These are phyloP conservation scores for Clepsis dumicolana DNA, from an alignment of 2,888 invertebrate species.

Conservation along the genomic window DNA sequence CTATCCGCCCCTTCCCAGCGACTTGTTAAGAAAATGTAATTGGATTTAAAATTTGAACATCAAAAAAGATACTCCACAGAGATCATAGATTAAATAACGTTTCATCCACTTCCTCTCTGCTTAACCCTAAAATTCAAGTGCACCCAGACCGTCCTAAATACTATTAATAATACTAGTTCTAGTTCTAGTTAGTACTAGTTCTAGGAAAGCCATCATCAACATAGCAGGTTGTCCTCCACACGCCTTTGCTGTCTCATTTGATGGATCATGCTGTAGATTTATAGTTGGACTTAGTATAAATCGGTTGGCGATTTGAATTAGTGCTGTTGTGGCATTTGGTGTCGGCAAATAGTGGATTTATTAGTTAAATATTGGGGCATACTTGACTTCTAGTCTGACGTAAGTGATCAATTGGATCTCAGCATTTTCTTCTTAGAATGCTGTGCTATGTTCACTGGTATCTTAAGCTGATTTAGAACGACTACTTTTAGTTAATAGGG, in stretches of 20 bases:
- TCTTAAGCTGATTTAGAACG: too few species aligned
- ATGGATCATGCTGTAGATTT: slow-evolving; percentile 4
- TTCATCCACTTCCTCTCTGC: too few species aligned
- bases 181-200: too few species aligned
- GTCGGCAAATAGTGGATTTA: slow-evolving; percentile 1
- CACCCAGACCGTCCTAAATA: slow-evolving; percentile 2
- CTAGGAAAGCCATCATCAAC: slow-evolving; percentile 9
- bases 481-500: too few species aligned
- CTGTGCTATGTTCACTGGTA: too few species aligned
- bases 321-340: background rate
- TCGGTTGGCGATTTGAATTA: background rate
- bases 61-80: too few species aligned
- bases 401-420: too few species aligned
- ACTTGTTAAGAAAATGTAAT: too few species aligned
- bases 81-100: too few species aligned
- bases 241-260: slow-evolving; percentile 6
- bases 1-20: too few species aligned
- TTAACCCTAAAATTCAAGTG: background rate
- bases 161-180: background rate
- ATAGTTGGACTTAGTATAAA: background rate
- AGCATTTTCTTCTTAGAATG: too few species aligned
- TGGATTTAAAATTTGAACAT: too few species aligned
- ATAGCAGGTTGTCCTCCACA: background rate
- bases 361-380: background rate
- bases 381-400: background rate